Base-by-base conservation (phyloP, 2,888 invertebrate species). In the Abscondita cerata region DNA sequence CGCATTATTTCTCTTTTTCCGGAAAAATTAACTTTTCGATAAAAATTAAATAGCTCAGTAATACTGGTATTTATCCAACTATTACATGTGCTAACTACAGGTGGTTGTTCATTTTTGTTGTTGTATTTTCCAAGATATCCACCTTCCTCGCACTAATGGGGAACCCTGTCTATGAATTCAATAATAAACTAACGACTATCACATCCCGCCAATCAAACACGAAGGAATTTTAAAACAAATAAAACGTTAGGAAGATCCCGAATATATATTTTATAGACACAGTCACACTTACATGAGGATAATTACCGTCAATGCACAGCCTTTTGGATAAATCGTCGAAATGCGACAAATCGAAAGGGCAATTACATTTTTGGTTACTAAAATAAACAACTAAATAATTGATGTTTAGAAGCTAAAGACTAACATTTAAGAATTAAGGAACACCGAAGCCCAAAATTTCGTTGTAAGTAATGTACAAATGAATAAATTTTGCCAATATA, bases 221-320 rank as follows among this genome's bases (percentile, higher is more conserved):
- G n/a, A n/a, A n/a, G n/a, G n/a, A n/a, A n/a, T n/a, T n/a, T n/a
- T n/a, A 46, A 38, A 56, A 40, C 5, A 58, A 59, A 52, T 34
- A 44, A 58, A 52, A 41, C 25, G 66, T 73, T 75, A 72, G 75
- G 77, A 77, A 76, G 72, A 75, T 73, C 77, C 77, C 77, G 76
- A 67, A 66, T 73, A 75, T 76, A 75, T 76, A 75, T 75, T 75
- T 78, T 78, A 77, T 79, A 78, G 80, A 80, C 80, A 80, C 81
- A 80, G 80, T 79, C 81, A 81, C 81, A 80, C 80, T 71, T 80
- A 81, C 78, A 80, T 71, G 72, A 74, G 73, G 71, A 72, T 75
- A 70, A 69, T 68, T 70, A 72, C 72, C 72, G 70, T 68, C 71
- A 73, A 72, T 68, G 72, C 78, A 79, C 79, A 80, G 78, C 77